phyloP scores from a whole-genome alignment of 2,888 invertebrate species.

The Metellina segmentata region DNA sequence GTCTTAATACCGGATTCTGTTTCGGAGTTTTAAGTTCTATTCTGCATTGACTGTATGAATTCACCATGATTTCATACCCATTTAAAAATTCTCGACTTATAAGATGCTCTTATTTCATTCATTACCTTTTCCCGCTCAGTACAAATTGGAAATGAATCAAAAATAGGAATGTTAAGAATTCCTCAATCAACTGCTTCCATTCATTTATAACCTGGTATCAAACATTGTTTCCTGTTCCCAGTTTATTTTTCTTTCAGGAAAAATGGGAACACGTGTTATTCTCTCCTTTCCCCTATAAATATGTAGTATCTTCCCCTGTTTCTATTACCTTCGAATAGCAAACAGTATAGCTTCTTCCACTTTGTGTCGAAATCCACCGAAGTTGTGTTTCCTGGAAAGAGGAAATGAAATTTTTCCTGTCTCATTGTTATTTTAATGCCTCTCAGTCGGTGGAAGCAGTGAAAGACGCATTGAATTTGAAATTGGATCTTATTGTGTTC shows the following conservation, averaged over 20 bases:
- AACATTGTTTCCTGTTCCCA: not conserved
- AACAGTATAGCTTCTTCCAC: not conserved
- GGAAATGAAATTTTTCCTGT: constrained; percentile 34
- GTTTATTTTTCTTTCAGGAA: not conserved
- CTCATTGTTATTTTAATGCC: constrained; percentile 44
- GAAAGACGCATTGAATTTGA: constrained; percentile 12
- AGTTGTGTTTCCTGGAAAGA: not conserved
- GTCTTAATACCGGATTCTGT: too few relatives aligned
- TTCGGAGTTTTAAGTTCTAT: too few relatives aligned
- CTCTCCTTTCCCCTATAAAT: not conserved
- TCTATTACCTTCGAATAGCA: not conserved
- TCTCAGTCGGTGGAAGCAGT: not conserved
- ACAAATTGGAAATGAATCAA: not conserved
- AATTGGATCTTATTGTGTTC: constrained; percentile 30
- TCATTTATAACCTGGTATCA: not conserved
- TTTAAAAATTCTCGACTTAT: too few relatives aligned
- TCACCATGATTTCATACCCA: too few relatives aligned
- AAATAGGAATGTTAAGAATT: not conserved
- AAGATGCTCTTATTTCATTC: too few relatives aligned
- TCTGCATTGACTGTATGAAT: too few relatives aligned
- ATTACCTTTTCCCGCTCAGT: too few relatives aligned
- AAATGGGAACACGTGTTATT: not conserved
- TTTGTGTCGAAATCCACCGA: not conserved
- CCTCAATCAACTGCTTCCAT: not conserved
- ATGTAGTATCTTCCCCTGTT: not conserved